Evolutionary conservation across 2,888 invertebrate genomes (phyloP).

Genomic region (Leucophenga maculata): DNA sequence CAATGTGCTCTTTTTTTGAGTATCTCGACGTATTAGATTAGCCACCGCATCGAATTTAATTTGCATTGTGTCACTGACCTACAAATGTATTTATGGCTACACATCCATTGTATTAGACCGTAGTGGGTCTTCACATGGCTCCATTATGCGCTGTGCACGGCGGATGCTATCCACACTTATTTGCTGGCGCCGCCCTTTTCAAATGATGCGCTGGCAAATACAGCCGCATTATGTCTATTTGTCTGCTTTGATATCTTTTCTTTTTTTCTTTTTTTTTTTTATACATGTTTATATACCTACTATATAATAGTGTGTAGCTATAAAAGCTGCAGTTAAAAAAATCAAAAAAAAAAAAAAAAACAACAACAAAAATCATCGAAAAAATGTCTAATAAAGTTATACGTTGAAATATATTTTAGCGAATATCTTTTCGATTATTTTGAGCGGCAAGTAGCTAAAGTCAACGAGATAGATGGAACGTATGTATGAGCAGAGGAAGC

Average conservation of each 20-base stretch:
- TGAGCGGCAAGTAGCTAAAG: neutral
- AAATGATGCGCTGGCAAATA: no score
- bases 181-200: no score
- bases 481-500: neutral
- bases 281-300: no score
- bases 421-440: slow-evolving; percentile 16
- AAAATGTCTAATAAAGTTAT: slow-evolving; percentile 19
- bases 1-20: no score
- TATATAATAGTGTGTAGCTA: neutral
- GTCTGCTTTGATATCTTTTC: neutral
- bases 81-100: neutral
- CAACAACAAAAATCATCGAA: neutral
- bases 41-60: neutral
- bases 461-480: neutral
- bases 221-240: neutral
- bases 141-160: no score
- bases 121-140: neutral
- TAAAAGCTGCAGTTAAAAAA: neutral
- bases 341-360: neutral
- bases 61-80: slow-evolving; percentile 13
- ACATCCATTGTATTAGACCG: neutral
- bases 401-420: neutral
- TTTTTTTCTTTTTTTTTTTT: neutral
- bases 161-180: no score
- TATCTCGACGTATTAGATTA: neutral